A percentile compares a stretch with the other conserved stretches of the same genome.
Conservation (phyloP, 2,888 invertebrate genomes). For the Dasypolia templi region DNA sequence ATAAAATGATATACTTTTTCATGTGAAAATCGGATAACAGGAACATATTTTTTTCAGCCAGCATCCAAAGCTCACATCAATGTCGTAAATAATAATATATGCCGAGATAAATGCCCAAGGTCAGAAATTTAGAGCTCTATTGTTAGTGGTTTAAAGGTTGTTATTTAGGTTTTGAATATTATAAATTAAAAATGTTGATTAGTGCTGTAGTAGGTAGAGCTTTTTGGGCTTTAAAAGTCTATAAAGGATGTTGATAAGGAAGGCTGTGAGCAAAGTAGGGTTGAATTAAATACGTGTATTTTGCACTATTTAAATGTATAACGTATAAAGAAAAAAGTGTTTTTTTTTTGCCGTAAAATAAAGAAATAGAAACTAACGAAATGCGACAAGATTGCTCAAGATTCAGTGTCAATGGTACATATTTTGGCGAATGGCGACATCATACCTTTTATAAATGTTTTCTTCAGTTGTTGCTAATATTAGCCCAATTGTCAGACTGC, state of each 20-base stretch:
- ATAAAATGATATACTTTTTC: no score
- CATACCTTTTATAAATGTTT: not conserved
- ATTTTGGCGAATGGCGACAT: no score
- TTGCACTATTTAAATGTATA: conserved; percentile 1
- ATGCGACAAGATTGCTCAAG: no score
- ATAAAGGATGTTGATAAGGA: not conserved
- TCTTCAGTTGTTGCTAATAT: not conserved
- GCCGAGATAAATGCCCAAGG: no score
- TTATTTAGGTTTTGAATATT: conserved; percentile 20
- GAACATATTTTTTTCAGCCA: no score
- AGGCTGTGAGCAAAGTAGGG: conserved; percentile 33
- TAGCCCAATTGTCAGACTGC: not conserved
- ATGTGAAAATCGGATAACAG: no score
- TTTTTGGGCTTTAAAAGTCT: not conserved
- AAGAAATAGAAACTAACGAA: not conserved
- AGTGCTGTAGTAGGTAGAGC: conserved; percentile 12
- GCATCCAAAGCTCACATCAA: no score
- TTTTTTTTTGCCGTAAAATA: not conserved
- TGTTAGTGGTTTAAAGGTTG: conserved; percentile 20
- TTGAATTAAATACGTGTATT: not conserved
- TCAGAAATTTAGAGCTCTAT: conserved; percentile 8
- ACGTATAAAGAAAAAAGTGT: not conserved
- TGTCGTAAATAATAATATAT: no score
- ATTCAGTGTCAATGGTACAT: no score
- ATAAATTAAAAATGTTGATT: conserved; percentile 12